Conservation (phyloP, 1,140 invertebrate species). For the Drusus annulatus region DNA sequence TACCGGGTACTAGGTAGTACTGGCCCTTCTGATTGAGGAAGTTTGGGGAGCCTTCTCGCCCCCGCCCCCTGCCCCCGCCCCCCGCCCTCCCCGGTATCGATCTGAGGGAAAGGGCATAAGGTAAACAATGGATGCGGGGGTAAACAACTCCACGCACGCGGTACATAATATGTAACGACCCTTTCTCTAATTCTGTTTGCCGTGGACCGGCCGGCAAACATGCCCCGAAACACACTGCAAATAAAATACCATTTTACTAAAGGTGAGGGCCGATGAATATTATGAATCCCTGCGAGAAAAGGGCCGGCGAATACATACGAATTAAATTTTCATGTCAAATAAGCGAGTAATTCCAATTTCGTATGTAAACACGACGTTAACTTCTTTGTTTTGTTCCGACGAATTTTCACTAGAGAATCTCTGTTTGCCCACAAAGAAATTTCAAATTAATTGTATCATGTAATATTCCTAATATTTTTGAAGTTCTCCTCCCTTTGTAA, state of each 20-base stretch:
- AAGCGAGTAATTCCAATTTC: conserved; percentile 24
- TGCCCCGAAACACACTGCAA: conserved; percentile 57
- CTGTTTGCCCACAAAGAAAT: neutral
- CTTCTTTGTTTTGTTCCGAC: conserved; percentile 4
- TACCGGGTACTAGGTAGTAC: conserved; percentile 39
- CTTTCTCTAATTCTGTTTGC: conserved; percentile 59
- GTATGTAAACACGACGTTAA: conserved; percentile 1
- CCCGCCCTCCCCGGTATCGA: conserved; percentile 58
- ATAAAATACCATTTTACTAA: conserved; percentile 60
- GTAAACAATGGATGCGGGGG: conserved; percentile 60
- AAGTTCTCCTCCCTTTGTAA: too few species aligned
- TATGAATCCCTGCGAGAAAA: conserved; percentile 8
- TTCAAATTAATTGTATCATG: too few species aligned
- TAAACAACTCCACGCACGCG: conserved; percentile 58
- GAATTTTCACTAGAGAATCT: neutral
- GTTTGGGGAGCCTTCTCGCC: conserved; percentile 38
- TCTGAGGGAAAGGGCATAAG: conserved; percentile 59
- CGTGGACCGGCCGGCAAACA: conserved; percentile 57
- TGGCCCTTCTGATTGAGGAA: conserved; percentile 52
- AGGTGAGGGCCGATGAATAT: conserved; percentile 39
- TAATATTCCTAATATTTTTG: too few species aligned
- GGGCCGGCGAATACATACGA: conserved; percentile 31
- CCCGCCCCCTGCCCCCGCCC: too few species aligned
- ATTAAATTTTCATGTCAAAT: conserved; percentile 39
- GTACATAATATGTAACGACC: conserved; percentile 46